Conservation (phyloP, 2,113 vertebrate species). For the Sardina pilchardus region DNA sequence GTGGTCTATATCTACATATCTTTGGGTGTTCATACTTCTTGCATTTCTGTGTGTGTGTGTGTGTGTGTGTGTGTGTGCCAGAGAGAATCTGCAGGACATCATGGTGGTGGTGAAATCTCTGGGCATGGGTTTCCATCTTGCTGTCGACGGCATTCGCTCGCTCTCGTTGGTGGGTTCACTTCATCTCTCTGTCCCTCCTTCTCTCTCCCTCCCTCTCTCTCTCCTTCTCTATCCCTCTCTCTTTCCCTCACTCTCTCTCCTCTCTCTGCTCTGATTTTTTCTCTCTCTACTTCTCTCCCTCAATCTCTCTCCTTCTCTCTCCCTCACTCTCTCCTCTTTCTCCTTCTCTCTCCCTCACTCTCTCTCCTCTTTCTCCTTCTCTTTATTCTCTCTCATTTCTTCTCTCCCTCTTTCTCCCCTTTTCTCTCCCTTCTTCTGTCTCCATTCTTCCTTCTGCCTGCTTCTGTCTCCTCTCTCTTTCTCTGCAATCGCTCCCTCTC, state of each 20-base stretch:
- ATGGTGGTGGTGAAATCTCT: conserved; percentile 91
- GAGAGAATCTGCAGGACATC: conserved; percentile 83
- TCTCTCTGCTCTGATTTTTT: background rate
- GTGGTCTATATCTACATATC: no score
- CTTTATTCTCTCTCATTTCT: background rate
- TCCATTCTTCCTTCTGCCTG: no score
- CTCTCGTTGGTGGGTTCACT: conserved; percentile 77
- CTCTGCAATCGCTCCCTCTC: background rate
- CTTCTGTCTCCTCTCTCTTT: background rate
- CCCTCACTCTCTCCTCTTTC: background rate
- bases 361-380: background rate
- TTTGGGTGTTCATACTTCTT: no score
- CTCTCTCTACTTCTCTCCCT: background rate
- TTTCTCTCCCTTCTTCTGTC: background rate
- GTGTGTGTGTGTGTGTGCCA: conserved; percentile 53
- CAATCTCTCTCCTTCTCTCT: background rate
- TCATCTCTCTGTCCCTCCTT: background rate
- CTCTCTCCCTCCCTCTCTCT: background rate
- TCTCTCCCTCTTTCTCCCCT: background rate
- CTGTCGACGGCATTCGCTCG: conserved; percentile 86
- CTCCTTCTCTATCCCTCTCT: background rate
- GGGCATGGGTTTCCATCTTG: conserved; percentile 95
- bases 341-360: background rate
- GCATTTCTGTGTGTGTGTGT: background rate
- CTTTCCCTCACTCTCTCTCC: background rate